phyloP scores from a whole-genome alignment of 2,888 invertebrate genomes.

The Prionchulus punctatus region DNA sequence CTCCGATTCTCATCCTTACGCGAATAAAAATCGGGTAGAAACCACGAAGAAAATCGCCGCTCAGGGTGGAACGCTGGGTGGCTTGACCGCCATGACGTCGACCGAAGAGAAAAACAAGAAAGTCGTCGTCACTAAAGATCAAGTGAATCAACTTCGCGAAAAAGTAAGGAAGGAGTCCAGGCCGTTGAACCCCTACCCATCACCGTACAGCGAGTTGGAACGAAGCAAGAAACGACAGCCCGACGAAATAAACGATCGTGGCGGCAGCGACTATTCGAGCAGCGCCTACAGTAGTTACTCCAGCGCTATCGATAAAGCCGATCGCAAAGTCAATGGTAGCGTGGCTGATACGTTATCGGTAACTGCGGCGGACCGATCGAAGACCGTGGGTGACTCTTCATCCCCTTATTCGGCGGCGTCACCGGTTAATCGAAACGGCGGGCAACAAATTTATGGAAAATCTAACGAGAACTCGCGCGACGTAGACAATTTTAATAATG shows the following conservation, averaged over 20 bases:
- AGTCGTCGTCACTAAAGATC: neutral
- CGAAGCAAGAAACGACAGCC: neutral
- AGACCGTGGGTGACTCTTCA: too few relatives aligned
- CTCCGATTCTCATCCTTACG: neutral
- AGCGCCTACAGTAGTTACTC: too few relatives aligned
- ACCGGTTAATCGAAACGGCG: too few relatives aligned
- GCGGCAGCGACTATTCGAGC: neutral
- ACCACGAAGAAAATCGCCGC: neutral
- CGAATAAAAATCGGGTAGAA: neutral
- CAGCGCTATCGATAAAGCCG: too few relatives aligned
- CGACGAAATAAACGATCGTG: neutral
- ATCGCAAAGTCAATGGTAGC: too few relatives aligned
- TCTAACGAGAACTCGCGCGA: too few relatives aligned
- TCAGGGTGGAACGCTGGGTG: neutral
- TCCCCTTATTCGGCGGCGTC: too few relatives aligned
- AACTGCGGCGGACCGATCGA: too few relatives aligned
- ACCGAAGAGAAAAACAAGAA: neutral
- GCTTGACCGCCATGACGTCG: neutral
- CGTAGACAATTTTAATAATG: too few relatives aligned
- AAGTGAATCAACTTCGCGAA: neutral
- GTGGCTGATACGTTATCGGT: too few relatives aligned
- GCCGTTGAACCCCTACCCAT: neutral
- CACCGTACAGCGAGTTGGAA: neutral
- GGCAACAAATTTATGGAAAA: too few relatives aligned
- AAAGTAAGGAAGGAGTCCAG: neutral